These are phyloP conservation scores for Tortrix viridana DNA, from an alignment of 2,888 invertebrate species.

Conservation along the genomic window DNA sequence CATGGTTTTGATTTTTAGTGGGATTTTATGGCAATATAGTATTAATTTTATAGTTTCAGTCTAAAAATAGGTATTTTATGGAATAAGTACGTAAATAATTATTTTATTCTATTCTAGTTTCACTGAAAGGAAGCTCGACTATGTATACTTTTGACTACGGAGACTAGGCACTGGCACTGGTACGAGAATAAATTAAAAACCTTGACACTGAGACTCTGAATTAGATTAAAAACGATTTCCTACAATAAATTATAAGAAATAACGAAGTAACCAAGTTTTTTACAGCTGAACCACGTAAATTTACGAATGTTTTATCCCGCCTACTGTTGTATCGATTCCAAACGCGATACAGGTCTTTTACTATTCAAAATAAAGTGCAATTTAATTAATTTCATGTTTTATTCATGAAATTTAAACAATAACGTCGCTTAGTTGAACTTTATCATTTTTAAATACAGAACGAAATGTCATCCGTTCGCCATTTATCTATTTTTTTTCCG, in stretches of 20 bases:
- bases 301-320: slow-evolving; percentile 31
- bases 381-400: slow-evolving; percentile 55
- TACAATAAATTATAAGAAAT: slow-evolving; percentile 3
- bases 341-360: slow-evolving; percentile 40
- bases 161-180: slow-evolving; percentile 6
- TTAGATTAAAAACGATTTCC: neutral
- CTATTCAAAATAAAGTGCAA: slow-evolving; percentile 35
- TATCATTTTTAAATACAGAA: slow-evolving; percentile 55
- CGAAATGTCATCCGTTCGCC: slow-evolving; percentile 74
- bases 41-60: neutral
- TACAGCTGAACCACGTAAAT: slow-evolving; percentile 18
- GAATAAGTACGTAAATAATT: neutral
- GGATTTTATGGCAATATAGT: slow-evolving; percentile 1
- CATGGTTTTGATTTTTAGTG: slow-evolving; percentile 39
- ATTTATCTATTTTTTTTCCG: slow-evolving; percentile 61
- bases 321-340: slow-evolving; percentile 37
- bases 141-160: slow-evolving; percentile 3
- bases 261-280: slow-evolving; percentile 7
- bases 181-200: slow-evolving; percentile 7
- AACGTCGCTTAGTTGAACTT: slow-evolving; percentile 53
- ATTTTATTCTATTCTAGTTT: neutral
- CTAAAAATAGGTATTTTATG: neutral
- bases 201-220: neutral
- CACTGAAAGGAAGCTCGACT: slow-evolving; percentile 11
- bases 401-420: slow-evolving; percentile 60